These are phyloP conservation scores for Deroptyus accipitrinus DNA, from an alignment of 2,113 vertebrate species.

Conservation along the genomic window DNA sequence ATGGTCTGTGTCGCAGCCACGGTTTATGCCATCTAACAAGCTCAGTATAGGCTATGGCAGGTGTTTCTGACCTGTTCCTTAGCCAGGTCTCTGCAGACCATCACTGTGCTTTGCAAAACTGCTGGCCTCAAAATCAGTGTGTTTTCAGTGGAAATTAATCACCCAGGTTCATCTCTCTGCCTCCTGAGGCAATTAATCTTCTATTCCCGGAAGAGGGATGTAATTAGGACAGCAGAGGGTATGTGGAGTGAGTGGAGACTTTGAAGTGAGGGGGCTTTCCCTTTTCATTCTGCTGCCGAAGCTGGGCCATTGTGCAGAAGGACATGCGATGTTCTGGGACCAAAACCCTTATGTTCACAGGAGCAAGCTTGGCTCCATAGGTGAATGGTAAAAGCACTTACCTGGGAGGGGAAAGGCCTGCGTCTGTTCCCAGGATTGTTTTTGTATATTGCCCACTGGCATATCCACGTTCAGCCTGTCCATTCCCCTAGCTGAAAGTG, in stretches of 20 bases:
- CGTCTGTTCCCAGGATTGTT: background rate
- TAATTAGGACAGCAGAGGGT: background rate
- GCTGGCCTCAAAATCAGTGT: rapidly evolving
- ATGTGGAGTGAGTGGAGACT: background rate
- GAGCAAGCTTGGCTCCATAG: background rate
- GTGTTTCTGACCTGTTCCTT: background rate
- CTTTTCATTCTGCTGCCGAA: background rate
- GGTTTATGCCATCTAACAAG: background rate
- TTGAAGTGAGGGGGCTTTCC: background rate
- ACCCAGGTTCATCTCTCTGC: background rate
- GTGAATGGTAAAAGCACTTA: background rate
- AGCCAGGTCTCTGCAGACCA: background rate
- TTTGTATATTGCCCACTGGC: background rate
- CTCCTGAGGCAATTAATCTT: background rate
- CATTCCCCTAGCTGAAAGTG: background rate
- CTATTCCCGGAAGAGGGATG: background rate
- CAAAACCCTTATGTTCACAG: background rate
- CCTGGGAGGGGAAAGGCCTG: background rate
- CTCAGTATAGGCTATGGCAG: background rate
- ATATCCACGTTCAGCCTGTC: background rate
- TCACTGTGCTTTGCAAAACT: background rate
- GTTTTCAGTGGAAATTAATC: background rate
- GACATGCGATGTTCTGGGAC: background rate
- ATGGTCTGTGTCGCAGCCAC: background rate
- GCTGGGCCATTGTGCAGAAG: background rate